Base-by-base conservation (phyloP, 1,140 invertebrate species). In the Drosophila navojoa region DNA sequence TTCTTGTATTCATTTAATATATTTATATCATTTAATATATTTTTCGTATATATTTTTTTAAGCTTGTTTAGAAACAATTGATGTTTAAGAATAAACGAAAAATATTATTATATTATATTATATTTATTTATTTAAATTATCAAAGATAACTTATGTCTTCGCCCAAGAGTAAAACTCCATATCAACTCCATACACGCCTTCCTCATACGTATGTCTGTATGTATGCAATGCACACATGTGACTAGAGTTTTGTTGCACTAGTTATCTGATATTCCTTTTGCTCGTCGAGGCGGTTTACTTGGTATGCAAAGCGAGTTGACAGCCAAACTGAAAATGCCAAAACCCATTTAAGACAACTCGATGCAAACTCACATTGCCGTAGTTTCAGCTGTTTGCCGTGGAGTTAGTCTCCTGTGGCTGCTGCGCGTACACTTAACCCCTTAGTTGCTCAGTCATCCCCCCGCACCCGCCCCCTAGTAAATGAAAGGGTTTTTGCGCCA, bases 281-380 rank as follows among this genome's bases (percentile, higher is more conserved):
- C 50, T 49, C 32, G 22, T 3, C 16, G 7, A 4, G 16, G 0
- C 5, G 35, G 11, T 10, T 11, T 61, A 72, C 74, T 86, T 47
- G 32, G 32, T 25, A 72, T 72, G 75, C 76, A 78, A 81, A 78
- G 44, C 60, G 49, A 77, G 71, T 67, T 85, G 81, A 72, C 75
- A 81, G 53, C 47, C 77, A 35, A 52, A 61, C 27, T 13, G 19
- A 32, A 16, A 25, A 44, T 81, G 50, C 45, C 73, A 76, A 69
- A 58, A 58, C 55, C 54, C 44, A 71, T 66, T 77, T 71, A 66
- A 57, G n/a, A 53, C 19, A 19, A 19, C 3, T 59, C 59, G 53
- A 40, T 47, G 63, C 57, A 64, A 52, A 38, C 0, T 61, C 64
- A 70, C 60, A 62, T 59, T 50, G 40, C 67, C 52, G 66, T 81